Conservation (phyloP, 2,113 vertebrate genomes). For the Anolis carolinensis region DNA sequence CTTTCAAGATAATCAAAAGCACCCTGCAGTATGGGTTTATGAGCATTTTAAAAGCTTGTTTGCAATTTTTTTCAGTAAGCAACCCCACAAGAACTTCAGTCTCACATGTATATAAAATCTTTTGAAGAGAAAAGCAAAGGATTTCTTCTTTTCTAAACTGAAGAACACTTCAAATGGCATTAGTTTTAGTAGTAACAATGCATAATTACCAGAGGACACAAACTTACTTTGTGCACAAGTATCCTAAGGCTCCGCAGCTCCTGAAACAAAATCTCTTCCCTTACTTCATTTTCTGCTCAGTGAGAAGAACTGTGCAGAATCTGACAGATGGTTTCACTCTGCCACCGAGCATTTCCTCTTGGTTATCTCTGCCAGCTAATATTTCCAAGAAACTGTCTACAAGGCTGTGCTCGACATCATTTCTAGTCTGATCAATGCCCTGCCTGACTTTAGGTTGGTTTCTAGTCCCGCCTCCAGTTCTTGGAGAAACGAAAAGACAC, state of each 20-base stretch:
- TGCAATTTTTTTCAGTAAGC: conserved; percentile 57
- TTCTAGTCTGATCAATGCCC: conserved; percentile 77
- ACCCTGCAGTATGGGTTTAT: conserved; percentile 41
- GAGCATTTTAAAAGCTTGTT: conserved; percentile 58
- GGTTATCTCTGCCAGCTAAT: conserved; percentile 76
- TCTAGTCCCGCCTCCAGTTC: conserved; percentile 76
- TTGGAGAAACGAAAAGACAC: conserved; percentile 79
- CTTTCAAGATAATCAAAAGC: conserved; percentile 50
- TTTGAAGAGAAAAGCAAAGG: conserved; percentile 44
- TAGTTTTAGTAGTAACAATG: conserved; percentile 38
- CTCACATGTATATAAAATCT: conserved; percentile 51
- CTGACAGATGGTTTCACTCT: conserved; percentile 76
- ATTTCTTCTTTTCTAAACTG: conserved; percentile 49
- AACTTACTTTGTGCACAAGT: conserved; percentile 77
- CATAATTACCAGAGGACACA: conserved; percentile 51
- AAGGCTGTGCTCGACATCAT: conserved; percentile 75
- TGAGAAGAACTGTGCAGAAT: conserved; percentile 67
- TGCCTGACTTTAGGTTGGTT: conserved; percentile 75
- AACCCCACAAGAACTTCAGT: conserved; percentile 56
- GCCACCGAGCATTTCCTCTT: conserved; percentile 66
- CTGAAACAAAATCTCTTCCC: conserved; percentile 73
- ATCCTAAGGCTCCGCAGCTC: conserved; percentile 69
- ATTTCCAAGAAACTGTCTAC: conserved; percentile 73
- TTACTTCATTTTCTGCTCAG: conserved; percentile 72
- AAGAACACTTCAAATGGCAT: conserved; percentile 48